Evolutionary conservation across 2,888 invertebrate species (phyloP), one percentile per base, ranked within the genome.

Genomic region (Drosophila nr. fundita): DNA sequence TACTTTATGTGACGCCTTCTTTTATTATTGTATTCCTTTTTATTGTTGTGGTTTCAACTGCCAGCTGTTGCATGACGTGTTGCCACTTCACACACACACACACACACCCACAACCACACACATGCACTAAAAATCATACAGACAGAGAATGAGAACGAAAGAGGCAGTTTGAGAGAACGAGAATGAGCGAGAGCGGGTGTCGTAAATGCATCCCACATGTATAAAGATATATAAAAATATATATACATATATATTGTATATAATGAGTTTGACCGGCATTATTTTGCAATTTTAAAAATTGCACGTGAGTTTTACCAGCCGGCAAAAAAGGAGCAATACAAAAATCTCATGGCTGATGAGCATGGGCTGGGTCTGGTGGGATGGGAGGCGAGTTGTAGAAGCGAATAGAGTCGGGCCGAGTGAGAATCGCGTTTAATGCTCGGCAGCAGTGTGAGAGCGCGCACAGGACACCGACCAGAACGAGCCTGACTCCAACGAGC

Each of bases 221-320:
- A 66, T 67, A 65, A 15, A 38, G 24, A 13, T 8, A 55, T n/a
- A 38, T 13, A 38, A 8, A 27, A 18, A 36, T 11, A 36, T 24
- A 36, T 11, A 36, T 24, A 36, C 7, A 45, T 45, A 15, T 21
- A 21, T 15, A 21, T 45, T 45, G 45, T 54, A 54, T 76, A 82
- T 85, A 88, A 86, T 83, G 87, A 88, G 87, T 86, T 86, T 83
- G 89, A 86, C 87, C 83, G 89, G 89, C 87, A 88, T 84, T 83
- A 84, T 84, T 86, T 77, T 75, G 87, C 83, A 75, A 84, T 89
- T 89, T 88, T 66, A 75, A 88, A 74, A 84, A 86, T 86, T 75
- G 61, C 80, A 76, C 83, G 83, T 83, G 83, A 77, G 83, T 83
- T 83, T 80, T 78, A 74, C 83, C 70, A 61, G 83, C 80, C 87